Evolutionary conservation across 2,888 invertebrate genomes (phyloP).

Genomic region (Cordilura impudica): DNA sequence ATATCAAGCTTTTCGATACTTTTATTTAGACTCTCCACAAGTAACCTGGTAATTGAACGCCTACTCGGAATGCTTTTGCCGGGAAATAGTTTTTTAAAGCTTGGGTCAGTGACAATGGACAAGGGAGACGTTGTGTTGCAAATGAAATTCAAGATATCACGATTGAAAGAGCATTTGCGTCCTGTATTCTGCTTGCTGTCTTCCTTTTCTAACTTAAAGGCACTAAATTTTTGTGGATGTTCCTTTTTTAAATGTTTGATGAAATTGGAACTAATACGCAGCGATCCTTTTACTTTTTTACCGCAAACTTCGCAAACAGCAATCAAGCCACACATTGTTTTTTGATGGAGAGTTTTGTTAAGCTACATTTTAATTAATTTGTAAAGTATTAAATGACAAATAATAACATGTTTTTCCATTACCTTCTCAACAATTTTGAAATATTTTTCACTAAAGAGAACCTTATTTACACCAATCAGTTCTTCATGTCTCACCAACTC

Average conservation of each 20-base stretch:
- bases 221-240: slow-evolving; percentile 24
- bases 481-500: too few species aligned
- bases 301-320: slow-evolving; percentile 32
- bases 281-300: slow-evolving; percentile 30
- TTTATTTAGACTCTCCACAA: slow-evolving; percentile 19
- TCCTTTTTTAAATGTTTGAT: slow-evolving; percentile 37
- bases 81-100: slow-evolving; percentile 23
- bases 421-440: too few species aligned
- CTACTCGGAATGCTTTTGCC: slow-evolving; percentile 15
- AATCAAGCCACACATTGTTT: slow-evolving; percentile 37
- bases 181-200: neutral
- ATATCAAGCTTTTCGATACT: neutral
- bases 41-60: slow-evolving; percentile 20
- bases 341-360: too few species aligned
- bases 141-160: too few species aligned
- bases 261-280: slow-evolving; percentile 34
- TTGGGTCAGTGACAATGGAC: neutral
- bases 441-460: too few species aligned
- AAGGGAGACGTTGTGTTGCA: too few species aligned
- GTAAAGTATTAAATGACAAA: too few species aligned
- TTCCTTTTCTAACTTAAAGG: slow-evolving; percentile 14
- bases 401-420: too few species aligned
- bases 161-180: neutral
- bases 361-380: too few species aligned
- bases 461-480: too few species aligned